Base-by-base conservation (phyloP, 2,797 vertebrate species). In the Antennarius maculatus region DNA sequence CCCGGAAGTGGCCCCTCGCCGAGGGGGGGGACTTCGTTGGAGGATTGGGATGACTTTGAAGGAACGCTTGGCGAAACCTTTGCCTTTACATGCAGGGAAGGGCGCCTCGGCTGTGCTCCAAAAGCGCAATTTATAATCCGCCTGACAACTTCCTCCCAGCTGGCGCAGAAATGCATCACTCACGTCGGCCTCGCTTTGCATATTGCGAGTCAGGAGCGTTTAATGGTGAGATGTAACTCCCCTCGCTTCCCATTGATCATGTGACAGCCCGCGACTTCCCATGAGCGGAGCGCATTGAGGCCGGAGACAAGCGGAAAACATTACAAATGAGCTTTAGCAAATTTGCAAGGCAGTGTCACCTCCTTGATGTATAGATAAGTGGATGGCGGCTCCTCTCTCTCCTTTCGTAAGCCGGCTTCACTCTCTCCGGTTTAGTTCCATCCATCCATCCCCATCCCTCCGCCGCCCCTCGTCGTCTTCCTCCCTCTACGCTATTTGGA, bases 151-250 rank as follows among this genome's bases (percentile, higher is more conserved):
- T 88, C 57, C 74, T 54, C 72, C 17, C 54, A 72, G 88, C 76
- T 84, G 46, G 41, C 49, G 70, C 55, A 78, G 56, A 82, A 90
- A 56, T 63, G 59, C 77, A 89, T 93, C 92, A 74, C 85, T 94
- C 93, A 92, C 79, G 81, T 90, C 55, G 82, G 67, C 80, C 80
- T 71, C 58, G 62, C 71, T 86, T 78, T 91, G 61, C 83, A 89
- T 91, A 87, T 86, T 88, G 88, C 81, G 77, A 92, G 67, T 73
- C 69, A 66, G 77, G 89, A 88, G 76, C 90, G 71, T 82, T 92
- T 92, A 93, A 92, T 86, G 82, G 92, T 83, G 93, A 95, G 91
- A 92, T 87, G 83, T 84, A 85, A 84, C 74, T 79, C 55, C 82
- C 82, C 84, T 89, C 76, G 66, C 54, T 57, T 80, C 76, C 69